Evolutionary conservation across 2,888 invertebrate species (phyloP).

Genomic region (Eupithecia dodoneata): DNA sequence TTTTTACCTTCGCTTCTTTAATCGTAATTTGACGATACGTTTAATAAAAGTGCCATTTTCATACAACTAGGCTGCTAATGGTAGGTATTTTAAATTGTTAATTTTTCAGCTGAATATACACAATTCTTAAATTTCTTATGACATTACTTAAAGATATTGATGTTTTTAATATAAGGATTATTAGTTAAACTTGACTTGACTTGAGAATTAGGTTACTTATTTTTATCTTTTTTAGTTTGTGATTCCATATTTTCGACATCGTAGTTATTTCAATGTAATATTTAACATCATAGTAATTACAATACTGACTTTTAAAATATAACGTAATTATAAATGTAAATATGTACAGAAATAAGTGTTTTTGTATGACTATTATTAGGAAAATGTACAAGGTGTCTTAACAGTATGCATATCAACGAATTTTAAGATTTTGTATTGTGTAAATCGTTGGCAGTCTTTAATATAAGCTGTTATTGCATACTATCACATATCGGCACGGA

Average conservation of each 20-base stretch:
- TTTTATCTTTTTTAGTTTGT: constrained; percentile 7
- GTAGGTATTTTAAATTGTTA: constrained; percentile 3
- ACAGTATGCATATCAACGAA: constrained; percentile 84
- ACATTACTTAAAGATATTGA: neutral
- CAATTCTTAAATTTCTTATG: neutral
- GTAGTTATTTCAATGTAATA: constrained; percentile 1
- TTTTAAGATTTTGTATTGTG: constrained; percentile 60
- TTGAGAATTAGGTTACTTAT: constrained; percentile 21
- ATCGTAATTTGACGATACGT: constrained; percentile 10
- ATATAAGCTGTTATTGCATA: constrained; percentile 39
- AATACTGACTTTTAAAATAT: constrained; percentile 28
- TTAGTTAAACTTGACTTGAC: constrained; percentile 6
- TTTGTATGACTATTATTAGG: constrained; percentile 74
- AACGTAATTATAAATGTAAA: constrained; percentile 62
- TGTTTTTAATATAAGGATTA: neutral
- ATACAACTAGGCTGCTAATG: constrained; percentile 17
- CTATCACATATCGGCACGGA: constrained; percentile 16
- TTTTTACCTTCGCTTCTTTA: neutral
- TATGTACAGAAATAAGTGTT: constrained; percentile 72
- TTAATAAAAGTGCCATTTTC: constrained; percentile 34
- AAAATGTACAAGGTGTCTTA: constrained; percentile 82
- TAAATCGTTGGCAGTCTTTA: constrained; percentile 41
- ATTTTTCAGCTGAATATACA: constrained; percentile 1
- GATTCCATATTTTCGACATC: neutral
- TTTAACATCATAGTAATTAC: neutral